Percentiles rank a stretch among this genome's conserved stretches.
phyloP scores from a whole-genome alignment of 2,797 vertebrate species.

The Pipistrellus pygmaeus region DNA sequence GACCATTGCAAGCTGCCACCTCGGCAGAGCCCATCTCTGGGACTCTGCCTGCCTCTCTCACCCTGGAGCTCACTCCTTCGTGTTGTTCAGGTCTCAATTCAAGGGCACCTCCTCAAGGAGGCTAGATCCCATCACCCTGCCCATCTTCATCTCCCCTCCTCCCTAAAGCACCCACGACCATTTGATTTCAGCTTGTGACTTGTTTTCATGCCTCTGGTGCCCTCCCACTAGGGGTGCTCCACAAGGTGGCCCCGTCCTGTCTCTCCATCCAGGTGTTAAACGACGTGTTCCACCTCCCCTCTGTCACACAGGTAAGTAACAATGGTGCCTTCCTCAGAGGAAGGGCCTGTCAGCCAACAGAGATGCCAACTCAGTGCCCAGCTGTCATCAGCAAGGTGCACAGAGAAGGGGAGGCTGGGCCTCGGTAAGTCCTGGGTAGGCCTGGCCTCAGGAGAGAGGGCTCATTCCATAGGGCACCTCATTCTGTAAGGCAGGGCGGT shows the following conservation, averaged over 20 bases:
- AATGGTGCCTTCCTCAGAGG: not conserved
- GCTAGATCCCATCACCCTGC: not conserved
- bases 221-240: not conserved
- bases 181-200: not conserved
- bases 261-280: not conserved
- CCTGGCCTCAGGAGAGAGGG: not conserved
- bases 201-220: not conserved
- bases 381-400: not conserved
- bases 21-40: fast-evolving
- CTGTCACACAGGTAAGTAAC: not conserved
- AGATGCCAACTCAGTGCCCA: fast-evolving
- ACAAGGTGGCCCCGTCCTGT: too few relatives aligned
- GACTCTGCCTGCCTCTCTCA: not conserved
- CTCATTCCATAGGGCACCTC: not conserved
- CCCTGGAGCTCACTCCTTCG: not conserved
- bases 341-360: too few relatives aligned
- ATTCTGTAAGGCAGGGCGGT: not conserved
- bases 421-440: fast-evolving
- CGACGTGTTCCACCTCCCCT: fast-evolving
- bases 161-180: not conserved
- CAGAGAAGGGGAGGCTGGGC: not conserved
- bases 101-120: not conserved
- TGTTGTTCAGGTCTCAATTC: not conserved
- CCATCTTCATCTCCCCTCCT: not conserved
- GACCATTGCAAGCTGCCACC: fast-evolving